These are phyloP conservation scores for Merops nubicus DNA, from an alignment of 2,113 vertebrate genomes.

Conservation along the genomic window DNA sequence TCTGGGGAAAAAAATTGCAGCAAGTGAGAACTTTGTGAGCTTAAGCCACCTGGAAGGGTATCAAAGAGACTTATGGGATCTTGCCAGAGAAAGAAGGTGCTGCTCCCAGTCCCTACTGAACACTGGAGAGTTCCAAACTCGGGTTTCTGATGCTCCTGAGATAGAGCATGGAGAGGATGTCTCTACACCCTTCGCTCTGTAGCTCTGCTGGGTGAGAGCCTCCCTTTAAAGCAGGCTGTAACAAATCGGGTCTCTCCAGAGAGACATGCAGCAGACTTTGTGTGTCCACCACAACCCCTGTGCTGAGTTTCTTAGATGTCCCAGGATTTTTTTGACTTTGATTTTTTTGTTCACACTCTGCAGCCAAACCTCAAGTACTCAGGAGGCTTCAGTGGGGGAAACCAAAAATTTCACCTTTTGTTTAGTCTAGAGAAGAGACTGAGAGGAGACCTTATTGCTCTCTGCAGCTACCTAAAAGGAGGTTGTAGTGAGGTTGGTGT, in stretches of 20 bases:
- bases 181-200: not conserved
- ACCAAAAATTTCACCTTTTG: not conserved
- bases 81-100: not conserved
- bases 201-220: not conserved
- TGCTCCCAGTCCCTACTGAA: not conserved
- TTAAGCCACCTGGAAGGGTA: not conserved
- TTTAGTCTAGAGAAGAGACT: too few species aligned
- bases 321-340: not conserved
- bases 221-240: not conserved
- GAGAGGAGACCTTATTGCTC: too few species aligned
- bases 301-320: not conserved
- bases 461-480: too few species aligned
- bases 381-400: not conserved
- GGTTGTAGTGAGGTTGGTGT: too few species aligned
- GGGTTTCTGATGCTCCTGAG: not conserved
- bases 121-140: not conserved
- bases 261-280: not conserved
- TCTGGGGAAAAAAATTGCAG: not conserved
- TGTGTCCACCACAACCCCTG: not conserved
- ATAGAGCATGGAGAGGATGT: rapidly evolving
- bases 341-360: not conserved
- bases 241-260: not conserved
- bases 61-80: not conserved
- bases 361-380: not conserved
- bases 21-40: not conserved